Evolutionary conservation across 2,113 vertebrate species (phyloP).

Genomic region (Thermophis baileyi): DNA sequence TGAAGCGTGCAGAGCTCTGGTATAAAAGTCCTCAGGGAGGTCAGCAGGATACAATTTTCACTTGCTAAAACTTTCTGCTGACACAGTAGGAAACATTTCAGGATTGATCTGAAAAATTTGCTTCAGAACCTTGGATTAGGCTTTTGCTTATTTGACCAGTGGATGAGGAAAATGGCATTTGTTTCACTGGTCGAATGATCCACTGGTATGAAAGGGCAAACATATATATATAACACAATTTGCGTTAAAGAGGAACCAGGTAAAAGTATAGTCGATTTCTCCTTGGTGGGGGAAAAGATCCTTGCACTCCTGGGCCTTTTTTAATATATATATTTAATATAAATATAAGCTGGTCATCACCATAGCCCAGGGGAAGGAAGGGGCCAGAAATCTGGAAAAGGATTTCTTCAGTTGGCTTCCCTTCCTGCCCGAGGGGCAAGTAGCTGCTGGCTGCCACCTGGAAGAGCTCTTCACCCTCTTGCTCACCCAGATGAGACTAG

Average conservation of each 20-base stretch:
- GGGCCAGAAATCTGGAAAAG: not conserved
- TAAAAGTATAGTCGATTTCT: not conserved
- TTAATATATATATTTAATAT: too few relatives aligned
- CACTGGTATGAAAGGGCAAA: not conserved
- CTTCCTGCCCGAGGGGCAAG: not conserved
- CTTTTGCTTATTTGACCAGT: not conserved
- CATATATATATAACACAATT: not conserved
- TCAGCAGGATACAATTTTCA: not conserved
- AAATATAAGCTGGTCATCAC: too few relatives aligned
- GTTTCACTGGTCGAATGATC: not conserved
- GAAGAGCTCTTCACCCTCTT: not conserved
- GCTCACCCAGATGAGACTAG: not conserved
- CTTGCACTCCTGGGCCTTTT: not conserved
- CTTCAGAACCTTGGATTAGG: not conserved
- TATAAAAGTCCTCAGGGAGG: not conserved
- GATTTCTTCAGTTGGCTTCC: not conserved
- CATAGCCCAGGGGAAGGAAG: not conserved
- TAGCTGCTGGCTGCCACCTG: not conserved
- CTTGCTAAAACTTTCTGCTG: not conserved
- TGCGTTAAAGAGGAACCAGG: not conserved
- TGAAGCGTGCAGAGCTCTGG: not conserved
- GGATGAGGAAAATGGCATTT: not conserved
- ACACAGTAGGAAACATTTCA: not conserved
- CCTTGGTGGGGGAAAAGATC: not conserved
- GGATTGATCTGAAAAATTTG: not conserved